Evolutionary conservation across 2,888 invertebrate species (phyloP), one percentile per base, ranked within the genome.

Genomic region (Anthophora plumipes): DNA sequence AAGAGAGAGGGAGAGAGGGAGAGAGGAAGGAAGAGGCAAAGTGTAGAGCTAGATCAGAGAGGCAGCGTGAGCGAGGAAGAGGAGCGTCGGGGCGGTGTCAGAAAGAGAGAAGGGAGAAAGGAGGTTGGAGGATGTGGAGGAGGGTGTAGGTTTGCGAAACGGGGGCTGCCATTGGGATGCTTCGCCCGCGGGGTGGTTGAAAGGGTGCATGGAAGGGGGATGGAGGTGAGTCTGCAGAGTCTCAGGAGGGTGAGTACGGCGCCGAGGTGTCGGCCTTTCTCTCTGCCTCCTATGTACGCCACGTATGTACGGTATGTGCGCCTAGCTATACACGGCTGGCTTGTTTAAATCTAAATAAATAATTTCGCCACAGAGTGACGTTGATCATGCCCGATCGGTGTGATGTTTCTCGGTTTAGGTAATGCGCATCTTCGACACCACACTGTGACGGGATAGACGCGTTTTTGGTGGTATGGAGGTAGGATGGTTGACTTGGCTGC

Each of bases 241-340:
- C 92, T 91, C 90, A 88, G 92, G 91, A 91, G 93, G 92, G 92
- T 93, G 93, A 91, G 93, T 92, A 91, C 91, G 93, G 93, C 93
- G 93, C 93, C 93, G 91, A 93, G 93, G 93, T 93, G 93, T 93
- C 93, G 93, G 90, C 90, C 90, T 90, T 90, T 90, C 91, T 90
- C 90, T 87, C 83, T 82, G 79, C 48, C 59, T 68, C 66, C 43
- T 48, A 43, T 80, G 20, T 76, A 64, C 63, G 68, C 46, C 79
- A 80, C 48, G 54, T 78, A 41, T 77, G 67, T 71, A 60, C 57
- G 43, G 12, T 64, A 50, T 76, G 55, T 74, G 70, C 67, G 67
- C 60, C 50, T 68, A 69, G 75, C 74, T 25, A 31, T 66, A 71
- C 70, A 70, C 52, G 64, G 67, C 73, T 69, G 82, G 67, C 84